Evolutionary conservation across 53 echinoderm and acorn worm species (phyloP), one percentile per base, ranked within the genome.

Genomic region (Temnopleurus reevesii): DNA sequence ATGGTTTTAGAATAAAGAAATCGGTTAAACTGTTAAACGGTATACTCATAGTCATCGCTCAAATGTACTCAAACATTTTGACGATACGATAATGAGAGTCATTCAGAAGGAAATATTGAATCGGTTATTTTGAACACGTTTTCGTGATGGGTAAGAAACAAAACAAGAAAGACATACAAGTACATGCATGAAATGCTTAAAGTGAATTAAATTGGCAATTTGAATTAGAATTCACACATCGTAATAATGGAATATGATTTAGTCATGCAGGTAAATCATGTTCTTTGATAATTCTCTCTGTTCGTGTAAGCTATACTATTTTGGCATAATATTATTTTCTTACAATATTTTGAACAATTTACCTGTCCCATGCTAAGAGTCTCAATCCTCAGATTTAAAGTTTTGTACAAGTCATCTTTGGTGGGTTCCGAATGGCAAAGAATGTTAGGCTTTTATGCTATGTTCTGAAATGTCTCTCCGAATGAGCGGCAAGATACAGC

Each of bases 381-480:
- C 41, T 41, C 41, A 8, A 4, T 34, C 41, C 71, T 41, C 71
- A 8, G 19, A 8, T 21, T 8, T 41, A 8, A 71, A 2, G 36
- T n/a, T 71, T 71, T 71, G n/a, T 38, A 71, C 4, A 23, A 8
- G n/a, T 30, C 71, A 21, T 80, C 53, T 80, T 80, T 25, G 46
- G 71, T 71, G 41, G 17, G 8, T 36, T 71, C n/a, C 38, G 10
- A 38, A 4, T 71, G 36, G 8, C 5, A 36, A 8, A 19, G 41
- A 71, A 23, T 34, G 76, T 76, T 89, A 89, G 26, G 89, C 77
- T 61, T 81, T 90, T 60, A 61, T 90, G 60, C 60, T 49, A 59
- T 81, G 81, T 60, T 81, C 60, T 46, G 81, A 29, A 46, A 61
- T 18, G 60, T 81, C 81, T 90, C 81, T 81, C 45, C 81, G 45